phyloP scores from a whole-genome alignment of 2,797 vertebrate species.

The Sciurus carolinensis region DNA sequence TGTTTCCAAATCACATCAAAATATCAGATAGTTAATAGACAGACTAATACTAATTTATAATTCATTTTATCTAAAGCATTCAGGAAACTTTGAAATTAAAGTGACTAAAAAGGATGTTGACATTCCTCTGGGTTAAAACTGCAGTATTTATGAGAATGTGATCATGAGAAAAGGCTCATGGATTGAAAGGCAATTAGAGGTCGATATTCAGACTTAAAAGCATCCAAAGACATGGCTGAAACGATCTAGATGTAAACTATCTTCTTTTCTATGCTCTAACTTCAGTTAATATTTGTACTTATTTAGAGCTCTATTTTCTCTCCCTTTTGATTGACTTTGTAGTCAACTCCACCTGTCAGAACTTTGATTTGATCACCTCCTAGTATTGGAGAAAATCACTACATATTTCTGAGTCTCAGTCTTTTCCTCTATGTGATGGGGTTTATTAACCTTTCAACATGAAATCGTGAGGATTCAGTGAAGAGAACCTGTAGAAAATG shows the following conservation, averaged over 20 bases:
- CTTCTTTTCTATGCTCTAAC: neutral
- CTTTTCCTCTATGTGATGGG: neutral
- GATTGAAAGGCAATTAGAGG: neutral
- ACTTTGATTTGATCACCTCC: neutral
- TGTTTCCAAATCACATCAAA: conserved; percentile 19
- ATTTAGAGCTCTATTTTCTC: neutral
- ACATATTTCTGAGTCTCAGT: neutral
- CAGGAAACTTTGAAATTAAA: conserved; percentile 55
- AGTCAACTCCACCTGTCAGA: neutral
- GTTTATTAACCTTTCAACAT: neutral
- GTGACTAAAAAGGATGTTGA: conserved; percentile 16
- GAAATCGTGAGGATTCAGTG: neutral
- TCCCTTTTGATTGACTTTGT: neutral
- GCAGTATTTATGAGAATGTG: conserved; percentile 11
- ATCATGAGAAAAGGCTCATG: neutral
- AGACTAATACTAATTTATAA: conserved; percentile 52
- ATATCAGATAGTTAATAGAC: conserved; percentile 21
- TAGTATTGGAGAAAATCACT: neutral
- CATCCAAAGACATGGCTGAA: neutral
- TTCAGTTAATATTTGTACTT: neutral
- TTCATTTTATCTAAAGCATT: conserved; percentile 53
- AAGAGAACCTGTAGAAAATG: neutral
- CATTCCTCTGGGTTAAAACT: neutral
- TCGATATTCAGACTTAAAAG: conserved; percentile 12
- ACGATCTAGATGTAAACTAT: neutral